Evolutionary conservation across 2,888 invertebrate species (phyloP), one percentile per base, ranked within the genome.

Genomic region (Drosophila mercatorum): DNA sequence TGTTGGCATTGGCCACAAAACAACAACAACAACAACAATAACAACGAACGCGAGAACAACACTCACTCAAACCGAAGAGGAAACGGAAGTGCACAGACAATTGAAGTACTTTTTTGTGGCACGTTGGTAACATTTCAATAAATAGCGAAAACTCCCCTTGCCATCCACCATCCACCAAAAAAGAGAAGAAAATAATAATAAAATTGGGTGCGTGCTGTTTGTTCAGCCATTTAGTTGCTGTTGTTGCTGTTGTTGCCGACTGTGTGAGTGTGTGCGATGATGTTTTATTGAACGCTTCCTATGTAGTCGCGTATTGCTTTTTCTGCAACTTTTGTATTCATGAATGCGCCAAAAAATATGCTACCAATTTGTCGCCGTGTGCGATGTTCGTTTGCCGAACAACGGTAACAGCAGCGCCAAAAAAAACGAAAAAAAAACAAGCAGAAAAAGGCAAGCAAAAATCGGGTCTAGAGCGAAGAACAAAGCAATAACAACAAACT

Each of bases 231-330:
- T 73, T 67, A 51, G 66, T 49, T 61, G 65, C 36, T 52, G 53
- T 31, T 31, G 41, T 41, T 41, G 43, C 53, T 61, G 43, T 38
- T 38, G 56, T 47, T 22, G 41, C 17, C 10, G 38, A 26, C 41
- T 26, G 51, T 17, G n/a, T 26, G 47, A 17, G 6, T 52, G 36
- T 72, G 75, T 68, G 78, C 77, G 57, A 66, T 81, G 87, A 87
- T 85, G 86, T 88, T 86, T 86, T 86, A 88, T 86, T 86, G 85
- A 86, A 88, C 85, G 85, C 83, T 86, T 86, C 85, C 85, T 88
- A 83, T 85, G 73, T 68, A 68, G 75, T 70, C 78, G 80, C 77
- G 77, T 80, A 73, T 74, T 71, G 67, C 70, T 77, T 66, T 75
- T 77, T 63, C 63, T 78, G 70, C 67, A 79, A 75, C 76, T 84